phyloP scores from a whole-genome alignment of 2,888 invertebrate genomes.

The Linyphia triangularis region DNA sequence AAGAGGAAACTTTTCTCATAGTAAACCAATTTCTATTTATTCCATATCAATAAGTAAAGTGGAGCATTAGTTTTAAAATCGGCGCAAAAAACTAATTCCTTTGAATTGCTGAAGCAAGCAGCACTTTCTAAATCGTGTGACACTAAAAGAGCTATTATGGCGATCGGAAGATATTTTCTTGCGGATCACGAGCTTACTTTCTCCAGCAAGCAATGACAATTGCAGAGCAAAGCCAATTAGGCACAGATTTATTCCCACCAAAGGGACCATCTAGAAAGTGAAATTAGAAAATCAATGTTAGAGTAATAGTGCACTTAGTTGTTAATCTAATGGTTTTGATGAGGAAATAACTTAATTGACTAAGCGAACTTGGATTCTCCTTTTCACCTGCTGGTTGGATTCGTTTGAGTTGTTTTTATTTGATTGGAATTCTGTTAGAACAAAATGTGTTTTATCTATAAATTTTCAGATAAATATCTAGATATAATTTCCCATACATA shows the following conservation, averaged over 20 bases:
- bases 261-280: slow-evolving; percentile 52
- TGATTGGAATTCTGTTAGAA: too few relatives aligned
- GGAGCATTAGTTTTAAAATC: neutral
- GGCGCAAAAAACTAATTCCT: neutral
- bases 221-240: slow-evolving; percentile 68
- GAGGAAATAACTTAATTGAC: too few relatives aligned
- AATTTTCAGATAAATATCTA: too few relatives aligned
- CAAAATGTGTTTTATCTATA: too few relatives aligned
- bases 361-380: too few relatives aligned
- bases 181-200: slow-evolving; percentile 50
- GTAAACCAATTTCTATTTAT: neutral
- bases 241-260: slow-evolving; percentile 57
- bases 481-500: too few relatives aligned
- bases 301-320: neutral
- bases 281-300: slow-evolving; percentile 8
- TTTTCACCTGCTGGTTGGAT: too few relatives aligned
- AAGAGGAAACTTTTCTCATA: neutral
- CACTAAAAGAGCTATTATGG: slow-evolving; percentile 58
- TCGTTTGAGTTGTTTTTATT: too few relatives aligned
- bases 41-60: neutral
- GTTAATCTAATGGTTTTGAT: too few relatives aligned
- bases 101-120: neutral
- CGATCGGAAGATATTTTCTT: slow-evolving; percentile 61
- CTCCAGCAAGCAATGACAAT: slow-evolving; percentile 52
- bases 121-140: slow-evolving; percentile 44